phyloP scores from a whole-genome alignment of 92 coral and sea anemone genomes.

The Actinostola sp. region DNA sequence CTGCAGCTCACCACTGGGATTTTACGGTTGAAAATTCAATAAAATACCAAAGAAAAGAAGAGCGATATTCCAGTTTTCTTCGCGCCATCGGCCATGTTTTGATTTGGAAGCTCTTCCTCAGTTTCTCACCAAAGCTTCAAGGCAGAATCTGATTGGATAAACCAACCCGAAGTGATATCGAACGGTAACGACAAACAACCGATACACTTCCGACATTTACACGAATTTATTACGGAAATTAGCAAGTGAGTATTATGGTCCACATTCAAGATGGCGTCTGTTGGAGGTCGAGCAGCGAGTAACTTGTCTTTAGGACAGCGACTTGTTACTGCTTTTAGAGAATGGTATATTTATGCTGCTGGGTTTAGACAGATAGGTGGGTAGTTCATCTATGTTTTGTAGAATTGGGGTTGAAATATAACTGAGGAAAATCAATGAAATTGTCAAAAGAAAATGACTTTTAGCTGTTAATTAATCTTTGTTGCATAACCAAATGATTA shows the following conservation, averaged over 20 bases:
- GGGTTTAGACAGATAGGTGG: conserved; percentile 98
- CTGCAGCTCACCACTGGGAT: conserved; percentile 33
- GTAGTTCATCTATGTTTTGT: conserved; percentile 24
- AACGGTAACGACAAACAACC: conserved; percentile 27
- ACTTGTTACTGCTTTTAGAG: conserved; percentile 80
- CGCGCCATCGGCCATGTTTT: conserved; percentile 76
- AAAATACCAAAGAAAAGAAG: conserved; percentile 11
- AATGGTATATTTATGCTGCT: conserved; percentile 96
- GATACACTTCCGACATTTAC: conserved; percentile 22
- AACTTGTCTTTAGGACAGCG: conserved; percentile 81
- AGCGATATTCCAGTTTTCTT: conserved; percentile 21
- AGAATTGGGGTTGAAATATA: not conserved
- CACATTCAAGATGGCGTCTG: conserved; percentile 89
- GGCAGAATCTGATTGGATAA: conserved; percentile 70
- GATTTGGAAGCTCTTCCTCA: conserved; percentile 53
- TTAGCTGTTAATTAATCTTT: not conserved
- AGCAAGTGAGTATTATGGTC: conserved; percentile 45
- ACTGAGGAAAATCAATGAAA: not conserved
- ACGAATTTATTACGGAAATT: conserved; percentile 27
- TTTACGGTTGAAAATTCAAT: not conserved
- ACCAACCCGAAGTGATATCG: not conserved
- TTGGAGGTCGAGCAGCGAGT: conserved; percentile 72
- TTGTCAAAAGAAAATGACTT: not conserved
- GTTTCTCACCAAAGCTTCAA: conserved; percentile 36
- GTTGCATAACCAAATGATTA: conserved; percentile 5